phyloP scores from a whole-genome alignment of 1,140 invertebrate species.

The Achatina immaculata region DNA sequence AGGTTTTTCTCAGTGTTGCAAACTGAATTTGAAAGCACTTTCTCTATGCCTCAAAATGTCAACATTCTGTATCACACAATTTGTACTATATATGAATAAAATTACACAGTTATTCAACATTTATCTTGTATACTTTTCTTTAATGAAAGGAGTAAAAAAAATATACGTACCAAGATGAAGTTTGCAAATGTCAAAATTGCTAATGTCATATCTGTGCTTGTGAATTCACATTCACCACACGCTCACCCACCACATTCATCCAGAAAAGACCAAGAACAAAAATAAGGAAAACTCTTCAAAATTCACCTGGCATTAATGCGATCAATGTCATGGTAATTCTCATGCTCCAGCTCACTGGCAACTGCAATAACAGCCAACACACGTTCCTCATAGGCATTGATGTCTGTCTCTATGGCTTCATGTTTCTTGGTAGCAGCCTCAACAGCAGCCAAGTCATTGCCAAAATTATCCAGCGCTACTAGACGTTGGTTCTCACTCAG shows the following conservation, averaged over 20 bases:
- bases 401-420: constrained; percentile 99
- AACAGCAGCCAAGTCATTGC: constrained; percentile 95
- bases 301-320: constrained; percentile 88
- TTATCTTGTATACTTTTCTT: too few relatives aligned
- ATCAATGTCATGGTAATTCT: constrained; percentile 98
- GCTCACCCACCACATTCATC: constrained; percentile 97
- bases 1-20: too few relatives aligned
- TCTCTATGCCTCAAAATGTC: too few relatives aligned
- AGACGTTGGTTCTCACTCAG: constrained; percentile 98
- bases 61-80: too few relatives aligned
- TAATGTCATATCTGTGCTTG: constrained; percentile 94
- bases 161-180: too few relatives aligned
- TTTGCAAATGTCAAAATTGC: too few relatives aligned
- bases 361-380: constrained; percentile 98
- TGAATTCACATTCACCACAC: constrained; percentile 95
- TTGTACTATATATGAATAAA: too few relatives aligned
- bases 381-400: constrained; percentile 98
- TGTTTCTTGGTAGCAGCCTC: constrained; percentile 99
- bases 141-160: too few relatives aligned
- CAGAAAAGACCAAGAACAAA: too few relatives aligned
- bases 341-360: constrained; percentile 94
- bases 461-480: constrained; percentile 93
- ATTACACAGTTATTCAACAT: too few relatives aligned
- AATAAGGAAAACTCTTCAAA: too few relatives aligned
- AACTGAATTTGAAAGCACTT: too few relatives aligned